These are phyloP conservation scores for Stenodema calcarata DNA, from an alignment of 2,888 invertebrate genomes.

Conservation along the genomic window DNA sequence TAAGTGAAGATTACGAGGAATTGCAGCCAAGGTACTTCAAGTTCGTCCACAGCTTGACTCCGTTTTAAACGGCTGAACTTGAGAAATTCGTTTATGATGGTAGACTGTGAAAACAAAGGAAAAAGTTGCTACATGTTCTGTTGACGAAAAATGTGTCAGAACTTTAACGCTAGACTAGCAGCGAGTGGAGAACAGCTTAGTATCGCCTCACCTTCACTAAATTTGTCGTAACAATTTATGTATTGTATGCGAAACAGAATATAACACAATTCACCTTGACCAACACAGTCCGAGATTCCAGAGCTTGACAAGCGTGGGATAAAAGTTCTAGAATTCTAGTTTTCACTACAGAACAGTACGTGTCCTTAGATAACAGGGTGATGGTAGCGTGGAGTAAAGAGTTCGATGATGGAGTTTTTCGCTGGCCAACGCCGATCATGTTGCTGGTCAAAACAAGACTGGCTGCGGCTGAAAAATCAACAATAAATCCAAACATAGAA, in stretches of 20 bases:
- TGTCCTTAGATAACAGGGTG: slow-evolving; percentile 64
- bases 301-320: slow-evolving; percentile 65
- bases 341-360: slow-evolving; percentile 63
- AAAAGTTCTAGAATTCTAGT: slow-evolving; percentile 64
- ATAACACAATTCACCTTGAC: slow-evolving; percentile 65
- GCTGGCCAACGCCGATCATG: slow-evolving; percentile 64
- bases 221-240: too few relatives aligned
- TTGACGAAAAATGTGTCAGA: too few relatives aligned
- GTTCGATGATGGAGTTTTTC: slow-evolving; percentile 64
- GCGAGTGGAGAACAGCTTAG: too few relatives aligned
- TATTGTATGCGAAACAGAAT: too few relatives aligned
- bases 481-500: slow-evolving; percentile 16
- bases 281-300: slow-evolving; percentile 69
- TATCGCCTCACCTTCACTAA: too few relatives aligned
- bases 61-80: slow-evolving; percentile 39
- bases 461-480: slow-evolving; percentile 63
- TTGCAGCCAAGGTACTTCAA: slow-evolving; percentile 66
- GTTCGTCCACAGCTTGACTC: slow-evolving; percentile 55
- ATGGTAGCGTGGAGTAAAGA: slow-evolving; percentile 66
- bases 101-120: slow-evolving; percentile 42
- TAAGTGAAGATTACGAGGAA: slow-evolving; percentile 65
- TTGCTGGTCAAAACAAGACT: slow-evolving; percentile 65
- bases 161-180: too few relatives aligned
- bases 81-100: slow-evolving; percentile 47
- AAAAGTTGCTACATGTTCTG: not conserved